A percentile compares a stretch with the other conserved stretches of the same genome.
Conservation (phyloP, 1,140 invertebrate species). For the Drosophila ficusphila region DNA sequence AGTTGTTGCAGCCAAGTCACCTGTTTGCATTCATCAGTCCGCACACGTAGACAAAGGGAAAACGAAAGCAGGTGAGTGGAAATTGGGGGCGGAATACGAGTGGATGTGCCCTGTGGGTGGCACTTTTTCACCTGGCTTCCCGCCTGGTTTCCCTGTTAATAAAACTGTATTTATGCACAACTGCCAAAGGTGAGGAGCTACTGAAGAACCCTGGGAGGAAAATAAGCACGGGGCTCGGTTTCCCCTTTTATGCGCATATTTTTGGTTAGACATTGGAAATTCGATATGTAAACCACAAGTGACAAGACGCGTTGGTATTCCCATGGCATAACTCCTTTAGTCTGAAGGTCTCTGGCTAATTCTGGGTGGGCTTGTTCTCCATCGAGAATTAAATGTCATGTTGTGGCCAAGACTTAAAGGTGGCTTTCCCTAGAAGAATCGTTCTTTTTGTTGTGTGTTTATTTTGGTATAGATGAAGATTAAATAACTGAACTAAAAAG, state of each 20-base stretch:
- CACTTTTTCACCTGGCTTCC: constrained; percentile 60
- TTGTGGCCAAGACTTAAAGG: neutral
- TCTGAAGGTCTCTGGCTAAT: neutral
- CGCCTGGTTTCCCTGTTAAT: constrained; percentile 58
- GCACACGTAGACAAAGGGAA: constrained; percentile 52
- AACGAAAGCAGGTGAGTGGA: constrained; percentile 12
- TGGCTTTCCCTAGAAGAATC: no score
- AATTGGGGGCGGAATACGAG: neutral
- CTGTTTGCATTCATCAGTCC: constrained; percentile 76
- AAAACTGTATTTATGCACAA: constrained; percentile 78
- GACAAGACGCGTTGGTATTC: constrained; percentile 35
- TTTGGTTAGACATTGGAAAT: constrained; percentile 66
- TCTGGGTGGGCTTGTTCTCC: constrained; percentile 3
- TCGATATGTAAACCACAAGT: constrained; percentile 64
- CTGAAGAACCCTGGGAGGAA: constrained; percentile 7
- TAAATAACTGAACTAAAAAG: no score
- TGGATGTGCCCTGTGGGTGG: constrained; percentile 31
- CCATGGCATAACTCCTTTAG: constrained; percentile 3
- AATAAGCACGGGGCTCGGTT: neutral
- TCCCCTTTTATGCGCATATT: constrained; percentile 54
- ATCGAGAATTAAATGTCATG: neutral
- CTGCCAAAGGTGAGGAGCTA: constrained; percentile 26
- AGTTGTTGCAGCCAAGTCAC: constrained; percentile 44
- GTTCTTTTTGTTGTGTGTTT: no score
- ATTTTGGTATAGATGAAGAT: no score